phyloP scores from a whole-genome alignment of 2,797 vertebrate genomes.

The Rhynchotus rufescens region DNA sequence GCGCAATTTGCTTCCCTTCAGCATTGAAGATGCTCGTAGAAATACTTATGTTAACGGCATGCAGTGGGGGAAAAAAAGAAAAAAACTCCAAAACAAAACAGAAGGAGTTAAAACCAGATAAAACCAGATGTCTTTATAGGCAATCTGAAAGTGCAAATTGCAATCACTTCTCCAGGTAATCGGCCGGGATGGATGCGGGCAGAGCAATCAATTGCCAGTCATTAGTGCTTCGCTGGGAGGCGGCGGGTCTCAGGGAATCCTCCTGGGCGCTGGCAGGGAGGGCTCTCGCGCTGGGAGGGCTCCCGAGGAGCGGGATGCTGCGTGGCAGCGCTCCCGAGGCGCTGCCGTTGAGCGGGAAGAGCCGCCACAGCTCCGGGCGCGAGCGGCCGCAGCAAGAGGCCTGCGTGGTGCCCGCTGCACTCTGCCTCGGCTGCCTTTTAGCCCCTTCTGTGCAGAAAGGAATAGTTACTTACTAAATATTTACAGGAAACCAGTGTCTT shows the following conservation, averaged over 20 bases:
- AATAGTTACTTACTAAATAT: not conserved
- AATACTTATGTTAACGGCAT: not conserved
- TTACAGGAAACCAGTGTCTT: not conserved
- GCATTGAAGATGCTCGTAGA: slow-evolving; percentile 15
- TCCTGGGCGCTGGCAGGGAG: rapidly evolving
- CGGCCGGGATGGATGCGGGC: slow-evolving; percentile 5
- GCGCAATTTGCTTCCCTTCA: slow-evolving; percentile 6
- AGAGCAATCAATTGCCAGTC: slow-evolving; percentile 46
- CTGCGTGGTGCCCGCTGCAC: rapidly evolving
- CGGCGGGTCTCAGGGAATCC: not conserved
- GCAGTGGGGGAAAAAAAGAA: not conserved
- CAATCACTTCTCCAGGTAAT: slow-evolving; percentile 36
- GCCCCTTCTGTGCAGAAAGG: not conserved
- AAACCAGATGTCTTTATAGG: not conserved
- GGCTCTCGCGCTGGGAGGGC: rapidly evolving
- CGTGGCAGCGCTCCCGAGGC: not conserved
- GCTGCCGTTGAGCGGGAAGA: not conserved
- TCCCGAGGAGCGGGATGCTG: not conserved
- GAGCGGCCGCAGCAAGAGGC: not conserved
- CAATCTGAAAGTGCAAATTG: slow-evolving; percentile 26
- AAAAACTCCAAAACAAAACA: not conserved
- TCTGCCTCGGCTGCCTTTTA: not conserved
- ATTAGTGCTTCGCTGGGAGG: not conserved
- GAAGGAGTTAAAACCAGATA: not conserved
- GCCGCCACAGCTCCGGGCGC: rapidly evolving